Percentiles rank a stretch among this genome's conserved stretches.
These are phyloP conservation scores for Nomada fucata DNA, from an alignment of 2,888 invertebrate genomes.

Conservation along the genomic window DNA sequence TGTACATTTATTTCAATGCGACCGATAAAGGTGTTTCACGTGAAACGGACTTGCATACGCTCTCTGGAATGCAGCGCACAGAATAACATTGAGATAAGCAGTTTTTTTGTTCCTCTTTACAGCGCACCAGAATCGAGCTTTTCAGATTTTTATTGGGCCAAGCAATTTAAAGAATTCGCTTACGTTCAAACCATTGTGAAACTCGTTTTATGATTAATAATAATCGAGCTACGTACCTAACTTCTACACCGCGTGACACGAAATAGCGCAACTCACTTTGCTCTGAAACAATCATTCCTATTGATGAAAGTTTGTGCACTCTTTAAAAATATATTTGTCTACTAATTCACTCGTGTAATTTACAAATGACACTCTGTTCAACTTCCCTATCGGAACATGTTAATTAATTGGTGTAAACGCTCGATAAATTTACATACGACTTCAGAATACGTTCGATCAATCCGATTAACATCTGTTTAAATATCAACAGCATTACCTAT, in stretches of 20 bases:
- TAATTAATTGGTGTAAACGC: too few species aligned
- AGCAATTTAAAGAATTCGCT: not conserved
- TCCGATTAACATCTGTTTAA: not conserved
- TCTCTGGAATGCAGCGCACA: constrained; percentile 23
- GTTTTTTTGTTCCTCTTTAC: not conserved
- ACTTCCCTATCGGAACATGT: too few species aligned
- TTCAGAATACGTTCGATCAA: too few species aligned
- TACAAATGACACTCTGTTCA: too few species aligned
- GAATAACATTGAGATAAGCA: constrained; percentile 35
- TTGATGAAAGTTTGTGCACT: too few species aligned
- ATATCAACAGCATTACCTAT: not conserved
- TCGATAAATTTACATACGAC: too few species aligned
- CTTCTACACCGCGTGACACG: not conserved
- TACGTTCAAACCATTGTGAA: not conserved
- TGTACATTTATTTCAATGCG: constrained; percentile 14
- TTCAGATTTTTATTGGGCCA: not conserved
- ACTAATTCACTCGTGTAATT: too few species aligned
- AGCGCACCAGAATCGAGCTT: not conserved
- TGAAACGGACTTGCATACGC: constrained; percentile 17
- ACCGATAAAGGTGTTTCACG: constrained; percentile 34
- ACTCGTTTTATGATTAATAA: not conserved
- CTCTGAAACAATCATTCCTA: too few species aligned
- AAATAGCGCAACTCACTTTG: too few species aligned
- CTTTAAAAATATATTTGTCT: too few species aligned
- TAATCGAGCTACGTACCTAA: not conserved